These are phyloP conservation scores for Iselma pallidipennis DNA, from an alignment of 2,888 invertebrate species.

Conservation along the genomic window DNA sequence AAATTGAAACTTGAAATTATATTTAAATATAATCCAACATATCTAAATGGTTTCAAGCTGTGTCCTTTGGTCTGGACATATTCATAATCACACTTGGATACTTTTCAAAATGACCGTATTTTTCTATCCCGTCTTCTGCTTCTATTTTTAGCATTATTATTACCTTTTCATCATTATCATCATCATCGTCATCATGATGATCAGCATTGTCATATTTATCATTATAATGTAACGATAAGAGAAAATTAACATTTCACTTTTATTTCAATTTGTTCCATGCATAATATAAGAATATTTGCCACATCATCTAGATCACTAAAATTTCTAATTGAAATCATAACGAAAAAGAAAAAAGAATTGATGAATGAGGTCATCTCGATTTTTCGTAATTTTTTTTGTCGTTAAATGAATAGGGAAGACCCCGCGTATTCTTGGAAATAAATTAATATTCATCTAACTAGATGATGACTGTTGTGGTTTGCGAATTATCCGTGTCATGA, in stretches of 20 bases:
- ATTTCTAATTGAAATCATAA: not conserved
- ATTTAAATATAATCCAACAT: constrained; percentile 19
- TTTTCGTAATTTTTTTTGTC: not conserved
- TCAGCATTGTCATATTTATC: constrained; percentile 8
- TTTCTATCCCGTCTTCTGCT: not conserved
- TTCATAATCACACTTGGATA: constrained; percentile 26
- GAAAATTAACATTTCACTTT: constrained; percentile 33
- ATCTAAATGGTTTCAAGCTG: constrained; percentile 25
- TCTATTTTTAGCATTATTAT: not conserved
- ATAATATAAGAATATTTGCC: constrained; percentile 30
- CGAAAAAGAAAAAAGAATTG: not conserved
- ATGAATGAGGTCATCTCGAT: constrained; percentile 18
- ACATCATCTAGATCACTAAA: constrained; percentile 25
- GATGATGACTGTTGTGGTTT: constrained; percentile 2
- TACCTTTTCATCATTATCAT: not conserved
- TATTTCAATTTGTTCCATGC: constrained; percentile 34
- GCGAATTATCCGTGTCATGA: not conserved
- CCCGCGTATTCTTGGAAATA: not conserved
- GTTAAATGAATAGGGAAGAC: not conserved
- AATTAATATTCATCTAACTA: not conserved
- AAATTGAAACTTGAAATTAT: constrained; percentile 20
- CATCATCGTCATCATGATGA: not conserved
- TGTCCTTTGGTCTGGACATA: constrained; percentile 18
- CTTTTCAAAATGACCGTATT: constrained; percentile 24
- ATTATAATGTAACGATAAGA: constrained; percentile 28